phyloP scores from a whole-genome alignment of 2,797 vertebrate species.

The Rhabdomys pumilio region DNA sequence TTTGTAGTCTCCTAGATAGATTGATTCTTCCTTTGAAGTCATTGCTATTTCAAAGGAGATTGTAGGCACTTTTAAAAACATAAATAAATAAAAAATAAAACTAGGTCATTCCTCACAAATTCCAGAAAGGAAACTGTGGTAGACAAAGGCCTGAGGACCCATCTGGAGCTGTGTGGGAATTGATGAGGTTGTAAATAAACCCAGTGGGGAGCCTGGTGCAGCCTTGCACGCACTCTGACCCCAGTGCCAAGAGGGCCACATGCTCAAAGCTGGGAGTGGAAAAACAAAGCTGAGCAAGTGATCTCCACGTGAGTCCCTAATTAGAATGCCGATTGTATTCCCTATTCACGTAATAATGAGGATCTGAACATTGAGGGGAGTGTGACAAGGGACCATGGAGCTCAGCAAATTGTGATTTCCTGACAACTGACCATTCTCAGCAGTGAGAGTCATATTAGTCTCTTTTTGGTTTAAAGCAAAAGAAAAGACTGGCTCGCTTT shows the following conservation, averaged over 20 bases:
- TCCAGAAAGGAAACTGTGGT: constrained; percentile 63
- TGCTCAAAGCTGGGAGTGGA: not conserved
- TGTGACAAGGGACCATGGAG: not conserved
- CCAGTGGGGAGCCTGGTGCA: not conserved
- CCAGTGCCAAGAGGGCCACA: not conserved
- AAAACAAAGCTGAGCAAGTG: not conserved
- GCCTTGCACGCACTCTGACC: constrained; percentile 44
- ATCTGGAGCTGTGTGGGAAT: constrained; percentile 60
- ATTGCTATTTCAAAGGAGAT: constrained; percentile 72
- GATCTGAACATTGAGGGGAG: constrained; percentile 48
- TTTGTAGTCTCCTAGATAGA: constrained; percentile 64
- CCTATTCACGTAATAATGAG: constrained; percentile 43
- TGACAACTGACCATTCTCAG: constrained; percentile 2
- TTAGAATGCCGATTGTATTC: constrained; percentile 51
- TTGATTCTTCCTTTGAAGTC: constrained; percentile 73
- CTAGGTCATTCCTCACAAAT: constrained; percentile 74
- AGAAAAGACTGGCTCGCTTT: not conserved
- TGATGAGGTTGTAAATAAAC: constrained; percentile 67
- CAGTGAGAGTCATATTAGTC: constrained; percentile 17
- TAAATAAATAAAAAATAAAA: constrained; percentile 70
- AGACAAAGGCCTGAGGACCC: constrained; percentile 64
- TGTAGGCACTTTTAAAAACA: constrained; percentile 51
- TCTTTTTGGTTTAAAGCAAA: not conserved
- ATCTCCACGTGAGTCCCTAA: constrained; percentile 11
- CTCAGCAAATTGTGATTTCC: not conserved